Conservation (phyloP, 2,113 vertebrate species). For the Thermophis baileyi region DNA sequence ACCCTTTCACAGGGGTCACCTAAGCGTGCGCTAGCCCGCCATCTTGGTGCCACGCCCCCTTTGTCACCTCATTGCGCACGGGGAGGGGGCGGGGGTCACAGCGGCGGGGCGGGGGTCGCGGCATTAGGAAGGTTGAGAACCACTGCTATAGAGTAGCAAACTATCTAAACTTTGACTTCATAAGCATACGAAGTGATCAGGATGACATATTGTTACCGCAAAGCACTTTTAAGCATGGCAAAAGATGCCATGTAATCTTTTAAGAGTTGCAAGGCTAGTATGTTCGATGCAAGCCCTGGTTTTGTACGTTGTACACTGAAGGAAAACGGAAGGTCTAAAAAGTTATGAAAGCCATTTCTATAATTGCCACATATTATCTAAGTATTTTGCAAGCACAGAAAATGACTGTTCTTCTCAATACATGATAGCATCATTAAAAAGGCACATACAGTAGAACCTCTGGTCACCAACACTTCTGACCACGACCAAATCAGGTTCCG, state of each 20-base stretch:
- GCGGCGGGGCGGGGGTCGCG: no score
- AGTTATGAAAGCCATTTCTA: not conserved
- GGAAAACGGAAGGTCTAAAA: not conserved
- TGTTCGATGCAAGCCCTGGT: not conserved
- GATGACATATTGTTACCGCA: conserved; percentile 49
- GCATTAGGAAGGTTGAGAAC: no score
- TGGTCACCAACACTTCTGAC: no score
- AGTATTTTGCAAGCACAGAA: not conserved
- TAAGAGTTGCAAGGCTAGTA: conserved; percentile 5
- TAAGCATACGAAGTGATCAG: conserved; percentile 53
- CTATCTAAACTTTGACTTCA: conserved; percentile 52
- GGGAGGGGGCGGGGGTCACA: no score
- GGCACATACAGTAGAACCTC: not conserved
- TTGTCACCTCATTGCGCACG: no score
- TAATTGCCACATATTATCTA: not conserved
- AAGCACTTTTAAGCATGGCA: not conserved
- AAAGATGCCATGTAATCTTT: not conserved
- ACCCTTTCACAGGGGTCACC: no score
- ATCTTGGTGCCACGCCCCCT: no score
- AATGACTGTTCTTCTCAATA: not conserved
- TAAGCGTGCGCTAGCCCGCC: no score
- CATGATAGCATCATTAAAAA: not conserved
- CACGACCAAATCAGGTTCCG: no score
- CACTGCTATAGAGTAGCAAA: conserved; percentile 31
- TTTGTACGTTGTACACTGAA: not conserved